These are phyloP conservation scores for Strix uralensis DNA, from an alignment of 2,113 vertebrate genomes.

Conservation along the genomic window DNA sequence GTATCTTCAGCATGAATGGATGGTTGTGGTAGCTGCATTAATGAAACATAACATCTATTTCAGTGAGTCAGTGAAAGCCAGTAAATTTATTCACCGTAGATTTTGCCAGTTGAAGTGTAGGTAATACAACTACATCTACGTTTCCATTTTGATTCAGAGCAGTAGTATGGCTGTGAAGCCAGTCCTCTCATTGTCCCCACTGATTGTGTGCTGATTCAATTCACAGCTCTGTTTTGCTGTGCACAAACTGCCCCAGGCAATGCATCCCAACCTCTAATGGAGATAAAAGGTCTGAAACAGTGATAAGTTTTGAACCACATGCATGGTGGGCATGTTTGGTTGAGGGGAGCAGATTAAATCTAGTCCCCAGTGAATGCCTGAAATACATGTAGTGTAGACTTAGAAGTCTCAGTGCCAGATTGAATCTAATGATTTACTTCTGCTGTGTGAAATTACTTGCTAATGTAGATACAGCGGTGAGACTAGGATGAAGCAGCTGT, in stretches of 20 bases:
- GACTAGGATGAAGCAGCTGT: background rate
- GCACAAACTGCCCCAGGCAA: background rate
- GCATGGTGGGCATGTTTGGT: slow-evolving; percentile 3
- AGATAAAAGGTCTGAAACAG: background rate
- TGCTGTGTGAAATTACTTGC: background rate
- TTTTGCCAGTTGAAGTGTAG: slow-evolving; percentile 9
- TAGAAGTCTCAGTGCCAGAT: background rate
- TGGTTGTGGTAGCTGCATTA: background rate
- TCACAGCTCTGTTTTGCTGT: background rate
- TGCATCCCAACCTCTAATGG: background rate
- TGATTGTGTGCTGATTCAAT: background rate
- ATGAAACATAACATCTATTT: background rate
- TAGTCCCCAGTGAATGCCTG: background rate
- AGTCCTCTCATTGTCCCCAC: background rate
- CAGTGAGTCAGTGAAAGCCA: background rate
- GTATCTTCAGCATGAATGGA: background rate
- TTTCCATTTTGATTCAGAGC: background rate
- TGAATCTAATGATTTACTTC: background rate
- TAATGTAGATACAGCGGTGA: background rate
- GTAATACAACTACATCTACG: background rate
- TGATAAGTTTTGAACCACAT: background rate
- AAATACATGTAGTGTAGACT: background rate
- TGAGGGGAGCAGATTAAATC: slow-evolving; percentile 6
- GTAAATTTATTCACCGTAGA: background rate
- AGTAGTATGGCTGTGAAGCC: background rate